Conservation (phyloP, 2,888 invertebrate genomes). For the Neria commutata region DNA sequence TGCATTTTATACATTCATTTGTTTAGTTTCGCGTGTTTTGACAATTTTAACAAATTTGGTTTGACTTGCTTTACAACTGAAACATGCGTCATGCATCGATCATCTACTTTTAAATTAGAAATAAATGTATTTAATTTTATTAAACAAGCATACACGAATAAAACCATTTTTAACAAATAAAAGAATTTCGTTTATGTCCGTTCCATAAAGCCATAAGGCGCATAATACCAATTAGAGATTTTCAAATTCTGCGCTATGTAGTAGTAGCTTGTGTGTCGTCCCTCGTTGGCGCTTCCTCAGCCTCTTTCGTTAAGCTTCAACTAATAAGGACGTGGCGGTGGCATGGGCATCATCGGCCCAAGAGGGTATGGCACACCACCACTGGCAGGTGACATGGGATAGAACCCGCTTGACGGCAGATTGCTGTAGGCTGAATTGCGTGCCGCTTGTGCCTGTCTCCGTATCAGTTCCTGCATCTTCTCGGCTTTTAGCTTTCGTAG, state of each 20-base stretch:
- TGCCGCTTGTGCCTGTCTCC: slow-evolving; percentile 35
- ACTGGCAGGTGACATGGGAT: slow-evolving; percentile 37
- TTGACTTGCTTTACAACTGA: neutral
- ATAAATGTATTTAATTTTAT: too few species aligned
- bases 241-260: too few species aligned
- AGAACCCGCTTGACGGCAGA: slow-evolving; percentile 43
- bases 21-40: neutral
- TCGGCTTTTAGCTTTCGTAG: slow-evolving; percentile 89
- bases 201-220: slow-evolving; percentile 9
- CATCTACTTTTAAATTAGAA: too few species aligned
- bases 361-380: slow-evolving; percentile 58
- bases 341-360: slow-evolving; percentile 83
- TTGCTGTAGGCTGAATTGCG: slow-evolving; percentile 45
- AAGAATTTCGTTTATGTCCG: neutral
- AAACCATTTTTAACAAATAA: too few species aligned
- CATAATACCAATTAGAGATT: neutral
- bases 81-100: too few species aligned
- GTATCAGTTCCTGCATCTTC: slow-evolving; percentile 82
- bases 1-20: neutral
- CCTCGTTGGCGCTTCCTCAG: neutral
- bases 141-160: too few species aligned
- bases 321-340: slow-evolving; percentile 75
- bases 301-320: neutral
- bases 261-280: neutral
- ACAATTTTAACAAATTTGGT: neutral